Conservation (phyloP, 2,113 vertebrate species). For the Thomomys bottae region DNA sequence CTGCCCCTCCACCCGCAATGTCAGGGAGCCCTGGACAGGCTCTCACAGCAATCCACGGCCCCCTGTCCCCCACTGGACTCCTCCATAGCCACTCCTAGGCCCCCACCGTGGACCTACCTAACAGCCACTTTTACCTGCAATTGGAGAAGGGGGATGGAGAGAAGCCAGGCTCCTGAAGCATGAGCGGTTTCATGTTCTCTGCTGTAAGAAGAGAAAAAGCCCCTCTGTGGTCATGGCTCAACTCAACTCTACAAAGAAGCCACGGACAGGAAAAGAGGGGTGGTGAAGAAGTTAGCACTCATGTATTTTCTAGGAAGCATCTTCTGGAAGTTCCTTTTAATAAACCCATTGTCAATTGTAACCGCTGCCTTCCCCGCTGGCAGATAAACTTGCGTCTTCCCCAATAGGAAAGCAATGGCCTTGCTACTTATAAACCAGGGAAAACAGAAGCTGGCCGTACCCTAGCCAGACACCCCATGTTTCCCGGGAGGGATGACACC, state of each 20-base stretch:
- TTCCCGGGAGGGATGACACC: accelerated
- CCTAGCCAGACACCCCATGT: accelerated
- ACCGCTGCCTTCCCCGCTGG: too few species aligned
- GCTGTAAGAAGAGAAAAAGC: neutral
- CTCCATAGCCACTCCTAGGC: neutral
- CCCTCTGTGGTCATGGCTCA: accelerated
- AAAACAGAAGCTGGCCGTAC: neutral
- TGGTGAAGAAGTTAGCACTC: accelerated
- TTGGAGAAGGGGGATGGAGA: neutral
- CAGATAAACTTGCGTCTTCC: neutral
- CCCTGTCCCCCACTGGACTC: too few species aligned
- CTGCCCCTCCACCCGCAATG: too few species aligned
- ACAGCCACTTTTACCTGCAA: neutral
- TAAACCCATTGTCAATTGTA: neutral
- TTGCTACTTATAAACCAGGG: neutral
- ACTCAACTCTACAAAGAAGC: too few species aligned
- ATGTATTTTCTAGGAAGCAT: accelerated
- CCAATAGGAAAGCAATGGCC: too few species aligned
- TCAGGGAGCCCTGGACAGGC: too few species aligned
- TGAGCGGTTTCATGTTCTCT: neutral
- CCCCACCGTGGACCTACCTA: neutral
- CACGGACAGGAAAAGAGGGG: accelerated
- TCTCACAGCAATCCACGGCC: too few species aligned
- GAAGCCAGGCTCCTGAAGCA: accelerated
- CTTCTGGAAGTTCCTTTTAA: too few species aligned